Evolutionary conservation across 2,113 vertebrate species (phyloP).

Genomic region (Seriola aureovittata): DNA sequence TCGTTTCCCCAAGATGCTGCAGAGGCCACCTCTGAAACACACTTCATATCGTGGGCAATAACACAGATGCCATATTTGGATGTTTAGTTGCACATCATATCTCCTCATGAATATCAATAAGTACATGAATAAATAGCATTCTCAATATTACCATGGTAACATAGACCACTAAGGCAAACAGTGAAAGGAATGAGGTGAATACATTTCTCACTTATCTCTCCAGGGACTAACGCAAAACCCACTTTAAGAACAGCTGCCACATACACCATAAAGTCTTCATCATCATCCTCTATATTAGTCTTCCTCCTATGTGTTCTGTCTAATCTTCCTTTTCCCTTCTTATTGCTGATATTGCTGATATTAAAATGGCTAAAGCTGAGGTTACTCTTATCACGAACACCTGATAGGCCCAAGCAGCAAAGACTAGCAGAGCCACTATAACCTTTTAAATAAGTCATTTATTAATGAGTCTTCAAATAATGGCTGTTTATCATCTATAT

Average conservation of each 20-base stretch:
- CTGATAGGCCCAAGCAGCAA: too few relatives aligned
- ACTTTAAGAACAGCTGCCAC: slow-evolving; percentile 73
- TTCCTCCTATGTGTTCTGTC: neutral
- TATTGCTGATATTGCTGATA: neutral
- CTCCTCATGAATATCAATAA: slow-evolving; percentile 37
- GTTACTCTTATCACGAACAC: too few relatives aligned
- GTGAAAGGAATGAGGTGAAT: slow-evolving; percentile 67
- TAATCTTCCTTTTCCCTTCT: neutral
- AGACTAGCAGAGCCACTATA: too few relatives aligned
- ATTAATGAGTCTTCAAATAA: neutral
- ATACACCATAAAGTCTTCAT: slow-evolving; percentile 45
- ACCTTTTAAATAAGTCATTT: neutral
- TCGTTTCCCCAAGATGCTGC: neutral
- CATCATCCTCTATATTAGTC: slow-evolving; percentile 28
- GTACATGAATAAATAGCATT: slow-evolving; percentile 43
- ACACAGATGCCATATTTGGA: slow-evolving; percentile 19
- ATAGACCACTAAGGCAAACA: slow-evolving; percentile 50
- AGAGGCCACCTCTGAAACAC: neutral
- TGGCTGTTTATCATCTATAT: neutral
- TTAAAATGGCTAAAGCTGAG: neutral
- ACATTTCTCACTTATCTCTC: slow-evolving; percentile 57
- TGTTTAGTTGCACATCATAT: slow-evolving; percentile 14
- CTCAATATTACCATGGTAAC: slow-evolving; percentile 53
- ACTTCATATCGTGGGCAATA: neutral
- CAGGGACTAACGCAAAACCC: slow-evolving; percentile 53